These are phyloP conservation scores for Actinia tenebrosa DNA, from an alignment of 64 coral and sea anemone genomes.

Conservation along the genomic window DNA sequence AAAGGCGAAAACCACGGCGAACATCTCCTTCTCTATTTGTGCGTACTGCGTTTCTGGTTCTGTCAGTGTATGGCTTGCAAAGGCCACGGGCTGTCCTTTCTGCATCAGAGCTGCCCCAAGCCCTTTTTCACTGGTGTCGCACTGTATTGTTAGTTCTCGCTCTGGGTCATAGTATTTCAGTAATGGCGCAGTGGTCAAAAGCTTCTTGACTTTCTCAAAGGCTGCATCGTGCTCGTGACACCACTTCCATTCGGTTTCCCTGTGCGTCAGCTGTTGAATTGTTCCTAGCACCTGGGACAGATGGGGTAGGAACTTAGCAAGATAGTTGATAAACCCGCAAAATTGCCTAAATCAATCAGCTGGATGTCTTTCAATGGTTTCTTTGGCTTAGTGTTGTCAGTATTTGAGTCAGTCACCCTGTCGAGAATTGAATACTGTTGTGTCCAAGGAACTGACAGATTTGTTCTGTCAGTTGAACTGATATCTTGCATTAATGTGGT, in stretches of 20 bases:
- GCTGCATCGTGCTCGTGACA: no score
- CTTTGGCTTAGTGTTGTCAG: neutral
- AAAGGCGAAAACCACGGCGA: neutral
- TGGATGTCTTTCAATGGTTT: constrained; percentile 18
- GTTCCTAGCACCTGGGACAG: no score
- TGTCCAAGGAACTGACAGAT: constrained; percentile 25
- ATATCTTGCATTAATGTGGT: neutral
- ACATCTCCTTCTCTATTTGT: neutral
- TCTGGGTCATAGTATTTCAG: no score
- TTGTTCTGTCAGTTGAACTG: constrained; percentile 16
- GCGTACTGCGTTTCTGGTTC: neutral
- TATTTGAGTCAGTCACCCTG: neutral
- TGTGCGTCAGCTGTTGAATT: no score
- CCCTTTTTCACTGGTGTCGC: neutral
- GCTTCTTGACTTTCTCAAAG: no score
- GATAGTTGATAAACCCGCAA: no score
- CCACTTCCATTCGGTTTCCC: no score
- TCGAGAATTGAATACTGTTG: constrained; percentile 31
- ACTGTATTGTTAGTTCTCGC: no score
- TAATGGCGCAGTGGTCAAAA: no score
- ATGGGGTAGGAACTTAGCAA: no score
- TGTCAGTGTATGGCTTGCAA: neutral
- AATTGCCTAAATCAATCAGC: neutral
- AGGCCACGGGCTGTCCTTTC: neutral
- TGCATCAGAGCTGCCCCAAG: neutral